A percentile compares a stretch with the other conserved stretches of the same genome.
phyloP scores from a whole-genome alignment of 2,113 vertebrate genomes.

The Barnardius zonarius region DNA sequence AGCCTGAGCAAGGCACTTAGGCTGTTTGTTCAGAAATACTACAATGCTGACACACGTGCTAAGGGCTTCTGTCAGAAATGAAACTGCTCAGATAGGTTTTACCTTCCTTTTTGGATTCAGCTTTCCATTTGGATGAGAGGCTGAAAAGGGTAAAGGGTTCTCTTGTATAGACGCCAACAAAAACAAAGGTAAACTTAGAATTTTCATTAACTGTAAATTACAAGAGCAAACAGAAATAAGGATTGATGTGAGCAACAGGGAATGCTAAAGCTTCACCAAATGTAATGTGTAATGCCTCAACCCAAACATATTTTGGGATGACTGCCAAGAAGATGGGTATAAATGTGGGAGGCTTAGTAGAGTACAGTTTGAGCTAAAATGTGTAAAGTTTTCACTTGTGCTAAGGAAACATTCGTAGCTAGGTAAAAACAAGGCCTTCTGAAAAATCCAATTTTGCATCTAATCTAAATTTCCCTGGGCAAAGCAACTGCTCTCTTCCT shows the following conservation, averaged over 20 bases:
- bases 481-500: conserved; percentile 53
- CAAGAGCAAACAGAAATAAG: conserved; percentile 69
- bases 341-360: conserved; percentile 55
- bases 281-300: conserved; percentile 65
- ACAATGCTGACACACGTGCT: neutral
- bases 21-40: conserved; percentile 29
- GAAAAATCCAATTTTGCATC: conserved; percentile 60
- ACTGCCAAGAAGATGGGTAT: conserved; percentile 63
- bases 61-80: conserved; percentile 30
- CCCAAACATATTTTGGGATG: conserved; percentile 67
- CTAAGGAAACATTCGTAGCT: conserved; percentile 55
- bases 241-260: conserved; percentile 64
- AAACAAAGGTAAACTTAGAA: conserved; percentile 73
- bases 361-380: conserved; percentile 63
- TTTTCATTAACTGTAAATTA: conserved; percentile 75
- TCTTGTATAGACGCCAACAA: conserved; percentile 56
- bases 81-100: conserved; percentile 46
- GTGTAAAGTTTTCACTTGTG: conserved; percentile 67
- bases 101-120: conserved; percentile 29
- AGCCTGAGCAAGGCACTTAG: conserved; percentile 28
- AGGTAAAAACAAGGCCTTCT: conserved; percentile 64
- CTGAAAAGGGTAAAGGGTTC: conserved; percentile 54
- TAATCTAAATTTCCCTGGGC: conserved; percentile 53
- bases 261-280: conserved; percentile 67
- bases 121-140: conserved; percentile 50